These are phyloP conservation scores for Trachelus tabidus DNA, from an alignment of 2,888 invertebrate genomes.

Conservation along the genomic window DNA sequence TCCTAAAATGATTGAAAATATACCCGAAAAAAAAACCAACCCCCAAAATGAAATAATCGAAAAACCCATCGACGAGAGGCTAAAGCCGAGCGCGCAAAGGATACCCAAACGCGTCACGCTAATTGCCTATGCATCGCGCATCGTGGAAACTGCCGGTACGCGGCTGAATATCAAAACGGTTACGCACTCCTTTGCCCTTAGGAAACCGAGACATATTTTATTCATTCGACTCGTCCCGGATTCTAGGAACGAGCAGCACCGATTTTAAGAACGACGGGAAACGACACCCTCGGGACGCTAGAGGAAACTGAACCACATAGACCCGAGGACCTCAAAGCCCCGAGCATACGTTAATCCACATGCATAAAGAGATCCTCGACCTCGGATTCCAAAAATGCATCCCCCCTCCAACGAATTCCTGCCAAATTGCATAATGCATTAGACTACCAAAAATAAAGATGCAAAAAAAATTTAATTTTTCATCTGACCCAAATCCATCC, in stretches of 20 bases:
- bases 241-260: conserved; percentile 14
- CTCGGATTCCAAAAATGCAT: not conserved
- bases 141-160: not conserved
- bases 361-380: not conserved
- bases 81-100: not conserved
- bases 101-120: not conserved
- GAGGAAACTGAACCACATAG: not conserved
- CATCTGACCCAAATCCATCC: too few relatives aligned
- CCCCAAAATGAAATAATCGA: not conserved
- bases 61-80: not conserved
- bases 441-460: not conserved
- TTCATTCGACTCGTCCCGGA: conserved; percentile 11
- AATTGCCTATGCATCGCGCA: not conserved
- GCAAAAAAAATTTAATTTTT: not conserved
- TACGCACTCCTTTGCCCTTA: conserved; percentile 16
- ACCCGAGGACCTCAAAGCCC: not conserved
- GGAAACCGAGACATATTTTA: conserved; percentile 19
- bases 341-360: not conserved
- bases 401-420: not conserved
- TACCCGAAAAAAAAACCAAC: not conserved
- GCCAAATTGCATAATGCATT: not conserved
- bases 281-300: not conserved
- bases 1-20: rapidly evolving
- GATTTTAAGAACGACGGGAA: conserved; percentile 14
- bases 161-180: conserved; percentile 14